Percentiles rank a stretch among this genome's conserved stretches.
phyloP scores from a whole-genome alignment of 1,140 invertebrate genomes.

The Dendrolimus kikuchii region DNA sequence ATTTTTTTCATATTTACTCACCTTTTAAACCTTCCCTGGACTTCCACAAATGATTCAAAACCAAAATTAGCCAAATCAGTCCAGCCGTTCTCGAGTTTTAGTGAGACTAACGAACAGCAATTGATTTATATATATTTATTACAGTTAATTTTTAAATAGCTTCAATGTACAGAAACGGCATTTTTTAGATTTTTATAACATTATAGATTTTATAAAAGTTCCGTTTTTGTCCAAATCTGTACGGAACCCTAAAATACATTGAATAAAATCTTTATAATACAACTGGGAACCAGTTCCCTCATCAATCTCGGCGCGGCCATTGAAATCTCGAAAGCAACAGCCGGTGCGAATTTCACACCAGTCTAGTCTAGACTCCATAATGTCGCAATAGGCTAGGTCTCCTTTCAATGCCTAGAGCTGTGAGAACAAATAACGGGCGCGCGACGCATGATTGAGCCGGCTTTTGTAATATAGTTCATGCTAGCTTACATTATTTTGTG shows the following conservation, averaged over 20 bases:
- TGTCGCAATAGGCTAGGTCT: conserved; percentile 51
- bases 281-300: conserved; percentile 44
- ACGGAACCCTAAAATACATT: conserved; percentile 7
- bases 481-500: conserved; percentile 4
- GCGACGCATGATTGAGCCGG: conserved; percentile 33
- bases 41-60: too few species aligned
- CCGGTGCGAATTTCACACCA: conserved; percentile 63
- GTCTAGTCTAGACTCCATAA: conserved; percentile 55
- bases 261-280: conserved; percentile 15
- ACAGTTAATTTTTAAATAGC: too few species aligned
- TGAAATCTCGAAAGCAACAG: conserved; percentile 56
- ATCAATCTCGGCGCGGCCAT: conserved; percentile 41
- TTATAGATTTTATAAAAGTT: too few species aligned
- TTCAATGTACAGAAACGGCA: too few species aligned
- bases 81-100: too few species aligned
- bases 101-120: too few species aligned
- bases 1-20: too few species aligned
- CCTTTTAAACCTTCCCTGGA: too few species aligned
- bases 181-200: too few species aligned
- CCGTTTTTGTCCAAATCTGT: too few species aligned
- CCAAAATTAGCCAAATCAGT: too few species aligned
- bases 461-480: conserved; percentile 24
- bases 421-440: conserved; percentile 58
- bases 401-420: conserved; percentile 43
- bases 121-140: too few species aligned